Conservation (phyloP, 2,797 vertebrate species). For the Trematomus bernacchii region DNA sequence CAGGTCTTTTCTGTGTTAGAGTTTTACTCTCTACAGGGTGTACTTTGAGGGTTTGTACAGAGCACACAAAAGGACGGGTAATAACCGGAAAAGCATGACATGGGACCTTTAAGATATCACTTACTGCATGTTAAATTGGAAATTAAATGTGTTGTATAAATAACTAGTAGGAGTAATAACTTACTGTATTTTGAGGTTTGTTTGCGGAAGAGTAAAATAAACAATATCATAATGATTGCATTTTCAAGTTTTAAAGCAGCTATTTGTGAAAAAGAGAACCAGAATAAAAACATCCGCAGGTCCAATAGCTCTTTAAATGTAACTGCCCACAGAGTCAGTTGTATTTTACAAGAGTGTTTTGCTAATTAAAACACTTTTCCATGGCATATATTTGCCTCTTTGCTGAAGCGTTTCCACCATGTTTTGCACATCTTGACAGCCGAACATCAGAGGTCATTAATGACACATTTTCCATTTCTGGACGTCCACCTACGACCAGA, state of each 20-base stretch:
- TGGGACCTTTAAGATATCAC: too few relatives aligned
- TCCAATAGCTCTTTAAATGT: too few relatives aligned
- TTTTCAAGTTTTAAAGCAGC: too few relatives aligned
- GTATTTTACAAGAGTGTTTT: not conserved
- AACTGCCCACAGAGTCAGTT: not conserved
- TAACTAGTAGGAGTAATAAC: not conserved
- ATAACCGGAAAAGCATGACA: too few relatives aligned
- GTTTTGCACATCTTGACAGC: not conserved
- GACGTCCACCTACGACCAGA: conserved; percentile 15
- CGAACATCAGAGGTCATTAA: not conserved
- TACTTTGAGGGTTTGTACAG: too few relatives aligned
- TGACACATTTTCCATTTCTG: not conserved
- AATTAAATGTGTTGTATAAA: not conserved
- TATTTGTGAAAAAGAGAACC: too few relatives aligned
- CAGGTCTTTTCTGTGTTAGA: too few relatives aligned
- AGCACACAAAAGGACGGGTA: too few relatives aligned
- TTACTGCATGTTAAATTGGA: too few relatives aligned
- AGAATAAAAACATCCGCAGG: too few relatives aligned
- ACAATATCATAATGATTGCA: too few relatives aligned
- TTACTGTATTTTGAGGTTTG: not conserved
- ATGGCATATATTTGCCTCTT: not conserved
- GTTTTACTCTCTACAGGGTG: too few relatives aligned
- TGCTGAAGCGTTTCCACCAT: not conserved
- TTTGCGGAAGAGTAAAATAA: not conserved
- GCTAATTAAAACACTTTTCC: not conserved